Base-by-base conservation (phyloP, 2,113 vertebrate genomes). In the Xyrauchen texanus region DNA sequence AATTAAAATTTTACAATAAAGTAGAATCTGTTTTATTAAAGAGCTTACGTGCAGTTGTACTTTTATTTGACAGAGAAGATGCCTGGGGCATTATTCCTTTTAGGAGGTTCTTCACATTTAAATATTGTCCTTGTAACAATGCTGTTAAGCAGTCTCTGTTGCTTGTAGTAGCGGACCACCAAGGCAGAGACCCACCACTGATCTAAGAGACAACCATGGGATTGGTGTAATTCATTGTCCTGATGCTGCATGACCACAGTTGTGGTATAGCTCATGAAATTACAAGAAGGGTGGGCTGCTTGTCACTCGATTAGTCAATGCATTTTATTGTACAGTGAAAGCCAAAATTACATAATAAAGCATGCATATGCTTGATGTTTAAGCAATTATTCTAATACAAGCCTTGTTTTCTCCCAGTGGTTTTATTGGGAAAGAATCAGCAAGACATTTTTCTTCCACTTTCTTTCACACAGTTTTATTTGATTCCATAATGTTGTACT, bases 141-240 rank as follows among this genome's bases (percentile, higher is more conserved):
- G n/a, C 46, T 16, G 58, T 72, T 47, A 11, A 44, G 53, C 15
- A 45, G 10, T 42, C 53, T 15, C 45, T 15, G 5, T 21, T 7
- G 6, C 44, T 60, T 72, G 70, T 16, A 6, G 70, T 55, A 72
- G 12, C 21, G 15, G 70, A 47, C 55, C 70, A 72, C 70, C 70
- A 72, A 72, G 6, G 55, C 55, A 60, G 42, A 72, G 55, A 60
- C 70, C 70, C 70, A 7, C 69, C 69, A 72, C 68, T 46, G 57
- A 72, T 44, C 55, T 9, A 57, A 57, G 42, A 71, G 52, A 42
- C 68, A 58, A 58, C 44, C n/a, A 4, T 61, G 55, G 70, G 57
- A 60, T 72, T 45, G 55, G 42, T 72, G 42, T 60, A 60, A 46
- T 72, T 72, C 8, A 16, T 72, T 16, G 21, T 34, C 21, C 21